Evolutionary conservation across 2,888 invertebrate genomes (phyloP), one percentile per base, ranked within the genome.

Genomic region (Acleris sparsana): DNA sequence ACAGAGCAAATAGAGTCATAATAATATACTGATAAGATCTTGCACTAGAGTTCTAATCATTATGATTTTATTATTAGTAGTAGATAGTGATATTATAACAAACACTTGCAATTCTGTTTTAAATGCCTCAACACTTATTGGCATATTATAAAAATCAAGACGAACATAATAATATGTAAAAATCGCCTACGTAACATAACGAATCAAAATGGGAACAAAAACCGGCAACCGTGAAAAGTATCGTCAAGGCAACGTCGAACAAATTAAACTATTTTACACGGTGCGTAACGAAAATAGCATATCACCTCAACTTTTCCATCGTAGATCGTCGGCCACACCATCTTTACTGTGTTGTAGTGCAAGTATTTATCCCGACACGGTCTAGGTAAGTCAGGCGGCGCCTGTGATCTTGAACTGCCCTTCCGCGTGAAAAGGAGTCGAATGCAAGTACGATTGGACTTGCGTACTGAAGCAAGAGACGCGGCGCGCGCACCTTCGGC

Each of bases 391-490:
- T 77, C 80, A 76, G 78, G 80, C 83, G 83, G 83, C 84, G 83
- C 83, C 83, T 81, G 86, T 92, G 93, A 89, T 90, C 93, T 93
- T 93, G 92, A 93, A 89, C 88, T 91, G 93, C 89, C 93, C 93
- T 93, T 93, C 85, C 84, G 80, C 79, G 82, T 83, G 84, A 84
- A 86, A 90, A 88, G 81, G 79, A 81, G 83, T 82, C 83, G 84
- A 82, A 86, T 85, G 80, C 80, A 83, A 78, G 75, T 79, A 78
- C 77, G 77, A 70, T 74, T 80, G 75, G 87, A 83, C 85, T 84
- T 87, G 89, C 91, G 92, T 88, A 89, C 76, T 87, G 80, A 77
- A 78, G 73, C 76, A 76, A 74, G 80, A 82, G 80, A 75, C 76
- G 81, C 83, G 77, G 60, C 71, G 71, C 68, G 72, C 72, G 72